Conservation (phyloP, 2,888 invertebrate species). For the Diaprepes abbreviatus region DNA sequence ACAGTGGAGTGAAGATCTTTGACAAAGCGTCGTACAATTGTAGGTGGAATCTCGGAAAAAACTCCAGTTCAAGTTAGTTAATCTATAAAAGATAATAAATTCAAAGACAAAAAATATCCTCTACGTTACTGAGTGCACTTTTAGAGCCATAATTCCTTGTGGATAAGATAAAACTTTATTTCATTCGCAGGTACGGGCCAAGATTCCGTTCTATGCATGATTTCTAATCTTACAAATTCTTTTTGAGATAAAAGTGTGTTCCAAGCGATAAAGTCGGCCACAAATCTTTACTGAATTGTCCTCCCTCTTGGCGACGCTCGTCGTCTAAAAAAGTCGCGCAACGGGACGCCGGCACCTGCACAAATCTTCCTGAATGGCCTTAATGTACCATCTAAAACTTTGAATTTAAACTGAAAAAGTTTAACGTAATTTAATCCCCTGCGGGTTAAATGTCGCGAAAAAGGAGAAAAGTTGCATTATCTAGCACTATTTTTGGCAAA, state of each 20-base stretch:
- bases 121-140: too few species aligned
- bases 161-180: constrained; percentile 64
- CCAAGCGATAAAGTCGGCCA: constrained; percentile 62
- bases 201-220: constrained; percentile 57
- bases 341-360: constrained; percentile 53
- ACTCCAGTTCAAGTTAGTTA: too few species aligned
- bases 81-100: too few species aligned
- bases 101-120: too few species aligned
- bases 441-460: constrained; percentile 38
- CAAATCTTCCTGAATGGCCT: constrained; percentile 56
- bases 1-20: too few species aligned
- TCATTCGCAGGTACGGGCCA: constrained; percentile 56
- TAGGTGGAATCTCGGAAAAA: too few species aligned
- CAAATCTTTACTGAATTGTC: constrained; percentile 64
- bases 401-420: constrained; percentile 50
- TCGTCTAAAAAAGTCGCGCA: constrained; percentile 51
- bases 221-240: constrained; percentile 66
- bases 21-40: too few species aligned
- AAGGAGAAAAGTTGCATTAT: constrained; percentile 39
- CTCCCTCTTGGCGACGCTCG: constrained; percentile 51
- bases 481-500: constrained; percentile 28
- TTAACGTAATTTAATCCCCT: constrained; percentile 45
- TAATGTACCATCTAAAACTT: constrained; percentile 56
- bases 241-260: constrained; percentile 64
- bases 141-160: constrained; percentile 59